Conservation (phyloP, 2,797 vertebrate genomes). For the Rhinogobio ventralis region DNA sequence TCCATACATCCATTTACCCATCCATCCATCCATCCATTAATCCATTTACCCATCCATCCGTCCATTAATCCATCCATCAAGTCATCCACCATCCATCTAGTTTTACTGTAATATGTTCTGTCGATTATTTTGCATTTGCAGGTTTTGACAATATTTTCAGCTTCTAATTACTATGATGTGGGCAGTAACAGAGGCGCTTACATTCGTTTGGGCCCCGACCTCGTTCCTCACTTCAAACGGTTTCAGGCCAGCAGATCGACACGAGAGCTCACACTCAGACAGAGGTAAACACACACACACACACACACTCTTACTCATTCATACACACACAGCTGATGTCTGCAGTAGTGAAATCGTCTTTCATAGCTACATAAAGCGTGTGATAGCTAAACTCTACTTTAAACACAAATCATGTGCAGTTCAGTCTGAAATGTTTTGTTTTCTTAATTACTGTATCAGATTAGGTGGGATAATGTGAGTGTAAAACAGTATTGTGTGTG, state of each 20-base stretch:
- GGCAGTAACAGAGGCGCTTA: constrained; percentile 97
- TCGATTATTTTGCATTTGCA: constrained; percentile 52
- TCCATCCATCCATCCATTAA: background rate
- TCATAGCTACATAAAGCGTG: background rate
- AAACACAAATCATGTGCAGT: background rate
- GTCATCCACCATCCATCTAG: background rate
- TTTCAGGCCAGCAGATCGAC: constrained; percentile 87
- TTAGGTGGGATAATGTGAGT: background rate
- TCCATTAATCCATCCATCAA: background rate
- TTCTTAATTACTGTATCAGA: background rate
- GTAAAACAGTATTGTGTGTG: background rate
- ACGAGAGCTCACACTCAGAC: constrained; percentile 85
- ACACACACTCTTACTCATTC: background rate
- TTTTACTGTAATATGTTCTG: background rate
- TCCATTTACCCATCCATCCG: background rate
- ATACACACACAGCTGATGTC: background rate
- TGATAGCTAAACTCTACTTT: background rate
- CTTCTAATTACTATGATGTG: constrained; percentile 91
- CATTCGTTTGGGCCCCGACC: constrained; percentile 87
- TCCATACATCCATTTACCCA: background rate
- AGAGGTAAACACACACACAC: constrained; percentile 80
- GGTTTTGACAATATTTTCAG: constrained; percentile 82
- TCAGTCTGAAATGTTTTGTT: background rate
- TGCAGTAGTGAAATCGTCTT: background rate
- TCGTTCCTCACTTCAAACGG: constrained; percentile 88